phyloP scores from a whole-genome alignment of 2,113 vertebrate genomes.

The Sarotherodon lohbergeri region DNA sequence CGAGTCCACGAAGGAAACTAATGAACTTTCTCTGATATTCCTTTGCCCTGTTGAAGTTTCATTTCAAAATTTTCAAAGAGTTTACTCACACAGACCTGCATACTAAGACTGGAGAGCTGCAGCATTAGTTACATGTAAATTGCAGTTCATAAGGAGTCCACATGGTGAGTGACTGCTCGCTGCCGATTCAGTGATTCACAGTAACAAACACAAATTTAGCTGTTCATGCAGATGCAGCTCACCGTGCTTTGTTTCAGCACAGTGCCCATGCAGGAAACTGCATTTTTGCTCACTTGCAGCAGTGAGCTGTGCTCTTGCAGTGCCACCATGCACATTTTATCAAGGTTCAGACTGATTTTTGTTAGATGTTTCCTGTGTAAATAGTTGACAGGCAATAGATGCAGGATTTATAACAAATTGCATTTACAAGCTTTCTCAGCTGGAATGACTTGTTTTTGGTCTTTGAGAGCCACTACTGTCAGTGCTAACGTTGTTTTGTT shows the following conservation, averaged over 20 bases:
- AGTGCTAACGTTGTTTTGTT: not conserved
- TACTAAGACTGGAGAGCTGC: not conserved
- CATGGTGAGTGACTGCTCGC: not conserved
- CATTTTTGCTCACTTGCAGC: not conserved
- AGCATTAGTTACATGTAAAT: not conserved
- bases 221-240: not conserved
- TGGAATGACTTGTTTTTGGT: not conserved
- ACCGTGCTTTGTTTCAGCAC: not conserved
- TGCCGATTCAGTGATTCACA: not conserved
- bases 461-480: not conserved
- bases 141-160: not conserved
- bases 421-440: not conserved
- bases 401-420: not conserved
- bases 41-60: not conserved
- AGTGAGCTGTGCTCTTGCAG: not conserved
- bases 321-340: not conserved
- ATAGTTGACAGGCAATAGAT: not conserved
- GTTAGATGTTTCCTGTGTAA: not conserved
- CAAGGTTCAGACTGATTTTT: not conserved
- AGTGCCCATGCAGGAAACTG: not conserved
- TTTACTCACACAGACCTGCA: not conserved
- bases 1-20: not conserved
- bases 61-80: not conserved
- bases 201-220: not conserved
- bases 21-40: not conserved